Evolutionary conservation across 2,797 vertebrate genomes (phyloP).

Genomic region (Anguilla megastoma): DNA sequence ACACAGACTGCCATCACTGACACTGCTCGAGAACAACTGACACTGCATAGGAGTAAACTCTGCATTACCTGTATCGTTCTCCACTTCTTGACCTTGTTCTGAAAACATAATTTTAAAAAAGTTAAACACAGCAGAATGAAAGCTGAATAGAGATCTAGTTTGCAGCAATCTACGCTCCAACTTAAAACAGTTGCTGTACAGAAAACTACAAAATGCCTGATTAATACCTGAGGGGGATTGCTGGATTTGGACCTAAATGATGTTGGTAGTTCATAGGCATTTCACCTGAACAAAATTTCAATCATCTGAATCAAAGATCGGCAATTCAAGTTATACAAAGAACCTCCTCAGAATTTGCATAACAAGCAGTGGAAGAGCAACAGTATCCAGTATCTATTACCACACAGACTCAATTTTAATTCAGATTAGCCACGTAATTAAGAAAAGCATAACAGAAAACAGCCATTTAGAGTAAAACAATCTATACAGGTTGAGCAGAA

Average conservation of each 20-base stretch:
- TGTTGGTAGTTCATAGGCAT: background rate
- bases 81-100: conserved; percentile 77
- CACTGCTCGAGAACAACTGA: background rate
- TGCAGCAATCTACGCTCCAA: background rate
- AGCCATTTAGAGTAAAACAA: background rate
- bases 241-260: background rate
- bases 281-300: background rate
- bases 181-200: background rate
- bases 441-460: background rate
- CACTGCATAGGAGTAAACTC: background rate
- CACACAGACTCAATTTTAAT: background rate
- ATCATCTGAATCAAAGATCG: background rate
- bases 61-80: conserved; percentile 71
- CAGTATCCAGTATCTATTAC: background rate
- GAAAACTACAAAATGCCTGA: background rate
- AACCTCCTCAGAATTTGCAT: background rate
- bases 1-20: too few species aligned
- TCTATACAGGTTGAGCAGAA: background rate
- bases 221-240: background rate
- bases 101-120: background rate
- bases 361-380: background rate
- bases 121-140: background rate
- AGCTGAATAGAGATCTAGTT: background rate
- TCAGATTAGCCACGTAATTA: background rate
- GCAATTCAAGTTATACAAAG: background rate